Evolutionary conservation across 1,140 invertebrate species (phyloP).

Genomic region (Drosophila oshimai): DNA sequence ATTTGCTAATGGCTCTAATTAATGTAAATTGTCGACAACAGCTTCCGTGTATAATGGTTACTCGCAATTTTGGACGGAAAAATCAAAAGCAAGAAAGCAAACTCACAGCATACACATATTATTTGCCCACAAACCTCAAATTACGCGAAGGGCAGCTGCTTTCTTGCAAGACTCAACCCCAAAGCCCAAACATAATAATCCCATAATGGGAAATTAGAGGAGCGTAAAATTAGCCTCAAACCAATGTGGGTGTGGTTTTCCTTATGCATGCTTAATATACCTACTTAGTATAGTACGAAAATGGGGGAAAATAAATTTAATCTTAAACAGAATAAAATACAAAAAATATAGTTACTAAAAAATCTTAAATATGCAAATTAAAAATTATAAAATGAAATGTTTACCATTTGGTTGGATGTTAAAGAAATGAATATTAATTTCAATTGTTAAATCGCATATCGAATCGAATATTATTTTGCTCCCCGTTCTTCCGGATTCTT

Average conservation of each 20-base stretch:
- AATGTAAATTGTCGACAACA: neutral
- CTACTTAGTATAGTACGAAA: slow-evolving; percentile 30
- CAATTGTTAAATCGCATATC: no score
- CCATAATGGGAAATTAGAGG: slow-evolving; percentile 65
- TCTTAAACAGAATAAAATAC: slow-evolving; percentile 6
- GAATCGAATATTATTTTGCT: neutral
- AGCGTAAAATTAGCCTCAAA: slow-evolving; percentile 68
- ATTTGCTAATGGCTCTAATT: slow-evolving; percentile 4
- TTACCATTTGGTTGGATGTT: no score
- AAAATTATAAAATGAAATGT: no score
- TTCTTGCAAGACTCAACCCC: neutral
- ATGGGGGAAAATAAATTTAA: slow-evolving; percentile 47
- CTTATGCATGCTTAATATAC: slow-evolving; percentile 26
- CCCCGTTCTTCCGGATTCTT: neutral
- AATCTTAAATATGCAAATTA: slow-evolving; percentile 54
- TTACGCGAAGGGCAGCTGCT: neutral
- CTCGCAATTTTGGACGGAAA: neutral
- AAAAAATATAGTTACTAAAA: slow-evolving; percentile 33
- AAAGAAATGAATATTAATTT: no score
- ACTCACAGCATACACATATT: slow-evolving; percentile 15
- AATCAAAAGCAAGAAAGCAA: slow-evolving; percentile 7
- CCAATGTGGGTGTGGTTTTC: slow-evolving; percentile 4
- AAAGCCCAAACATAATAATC: slow-evolving; percentile 43
- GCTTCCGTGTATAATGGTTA: neutral
- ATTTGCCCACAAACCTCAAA: slow-evolving; percentile 11